Evolutionary conservation across 2,888 invertebrate species (phyloP), one percentile per base, ranked within the genome.

Genomic region (Bedellia somnulentella): DNA sequence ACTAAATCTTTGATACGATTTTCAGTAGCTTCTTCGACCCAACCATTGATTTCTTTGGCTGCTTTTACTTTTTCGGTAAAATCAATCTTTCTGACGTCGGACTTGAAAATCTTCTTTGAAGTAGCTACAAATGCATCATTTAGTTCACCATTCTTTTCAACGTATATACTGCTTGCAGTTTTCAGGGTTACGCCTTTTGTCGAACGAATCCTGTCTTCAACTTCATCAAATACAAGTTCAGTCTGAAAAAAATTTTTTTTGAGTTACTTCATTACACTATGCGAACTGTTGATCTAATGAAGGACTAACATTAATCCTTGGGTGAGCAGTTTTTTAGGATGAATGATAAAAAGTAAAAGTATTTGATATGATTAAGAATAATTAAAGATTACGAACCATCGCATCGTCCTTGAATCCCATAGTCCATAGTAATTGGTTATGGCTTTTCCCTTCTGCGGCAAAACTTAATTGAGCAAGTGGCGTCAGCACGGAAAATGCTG

Each of bases 91-190:
- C 80, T 57, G 1, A 79, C 76, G 31, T 77, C 68, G 0, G 83
- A 75, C 1, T 58, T 46, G 42, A 84, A 86, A 29, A 63, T 49
- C n/a, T 75, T 59, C 5, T 50, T 42, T 1, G 82, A 68, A 1
- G 77, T 42, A 5, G 57, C 52, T 34, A 66, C 55, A 43, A 80
- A 86, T 4, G 68, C 47, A 0, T 68, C 45, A 24, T 81, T 77
- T 3, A 89, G 36, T 22, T 53, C 37, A 9, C 68, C 61, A 2
- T 60, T 52, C 1, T 66, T 26, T 31, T 79, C 77, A 0, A 86
- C 49, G 47, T 81, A 92, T 1, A 90, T 50, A 42, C 84, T 83
- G 47, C 84, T 90, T 0, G 88, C 89, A 31, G 84, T 62, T 27
- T 70, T 77, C 1, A 87, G 49, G 3, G 78, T 76, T 4, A 84